These are phyloP conservation scores for Rhinichthys osculus DNA, from an alignment of 2,797 vertebrate species.

Conservation along the genomic window DNA sequence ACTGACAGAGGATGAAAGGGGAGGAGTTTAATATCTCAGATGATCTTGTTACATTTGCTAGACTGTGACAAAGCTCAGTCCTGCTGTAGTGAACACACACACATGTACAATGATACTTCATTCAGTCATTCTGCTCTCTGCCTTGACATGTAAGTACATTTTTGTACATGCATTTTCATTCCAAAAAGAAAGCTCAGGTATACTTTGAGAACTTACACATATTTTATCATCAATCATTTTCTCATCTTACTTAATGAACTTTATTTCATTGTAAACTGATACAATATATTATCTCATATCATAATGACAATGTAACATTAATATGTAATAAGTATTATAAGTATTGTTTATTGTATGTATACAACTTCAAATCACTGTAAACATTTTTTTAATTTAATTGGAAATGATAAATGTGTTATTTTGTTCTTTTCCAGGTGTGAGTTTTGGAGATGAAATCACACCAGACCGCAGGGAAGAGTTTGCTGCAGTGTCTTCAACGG, in stretches of 20 bases:
- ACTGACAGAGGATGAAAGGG: no score
- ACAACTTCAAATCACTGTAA: no score
- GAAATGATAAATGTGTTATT: no score
- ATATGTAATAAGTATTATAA: not conserved
- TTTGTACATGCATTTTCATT: not conserved
- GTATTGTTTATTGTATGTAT: not conserved
- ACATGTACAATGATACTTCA: not conserved
- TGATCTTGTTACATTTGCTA: no score
- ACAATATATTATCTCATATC: no score
- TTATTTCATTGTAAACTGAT: not conserved
- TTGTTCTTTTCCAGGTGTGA: not conserved
- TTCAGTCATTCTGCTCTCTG: slow-evolving; percentile 5
- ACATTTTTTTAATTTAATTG: not conserved
- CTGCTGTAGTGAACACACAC: not conserved
- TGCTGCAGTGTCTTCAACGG: not conserved
- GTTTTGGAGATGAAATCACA: slow-evolving; percentile 18
- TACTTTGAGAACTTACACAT: not conserved
- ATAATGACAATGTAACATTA: not conserved
- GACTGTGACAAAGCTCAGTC: no score
- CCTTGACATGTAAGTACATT: not conserved
- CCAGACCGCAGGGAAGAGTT: not conserved
- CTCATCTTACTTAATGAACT: not conserved
- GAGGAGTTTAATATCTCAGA: no score
- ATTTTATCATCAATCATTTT: not conserved
- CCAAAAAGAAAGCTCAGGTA: no score